Base-by-base conservation (phyloP, 1,140 invertebrate genomes). In the Solenopsis invicta region DNA sequence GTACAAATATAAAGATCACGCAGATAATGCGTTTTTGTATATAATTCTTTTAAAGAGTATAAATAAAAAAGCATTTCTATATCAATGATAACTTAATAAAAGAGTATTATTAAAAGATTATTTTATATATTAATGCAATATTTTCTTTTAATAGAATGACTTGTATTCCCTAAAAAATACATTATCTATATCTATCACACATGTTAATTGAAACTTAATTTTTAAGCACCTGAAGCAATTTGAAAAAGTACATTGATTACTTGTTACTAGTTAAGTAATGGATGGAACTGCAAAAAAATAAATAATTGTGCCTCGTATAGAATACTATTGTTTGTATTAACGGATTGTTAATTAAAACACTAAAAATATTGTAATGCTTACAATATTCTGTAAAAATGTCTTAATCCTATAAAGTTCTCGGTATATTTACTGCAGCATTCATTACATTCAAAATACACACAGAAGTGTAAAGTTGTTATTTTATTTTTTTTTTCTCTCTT, bases 41-140 rank as follows among this genome's bases (percentile, higher is more conserved):
- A 77, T 41, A 62, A 64, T 64, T 69, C 21, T 48, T 56, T 21
- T 62, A 74, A 61, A 48, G 24, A n/a, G 16, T 50, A 75, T 84
- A 62, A 59, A 48, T 74, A 81, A 41, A 6, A 48, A 41, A 76
- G 37, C 13, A 61, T 54, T 69, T 85, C n/a, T 74, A 48, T 89
- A 81, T 72, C 61, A n/a, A 84, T 16, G 41, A 87, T 64, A 61
- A 82, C 84, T 84, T 86, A 90, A 89, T 89, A 82, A 77, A 87
- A 18, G 24, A 29, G 10, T 85, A 18, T 69, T 69, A 67, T 41
- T 24, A 59, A 89, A 69, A 76, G 75, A 76, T 87, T 6, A 61
- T 77, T 89, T 77, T 90, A 89, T 89, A n/a, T 89, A 87, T 56
- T 62, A 86, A 88, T 29, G 67, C 50, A 86, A 41, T 62, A 24